Percentiles rank a stretch among this genome's conserved stretches.
Evolutionary conservation across 2,888 invertebrate genomes (phyloP).

Genomic region (Diaprepes abbreviatus): DNA sequence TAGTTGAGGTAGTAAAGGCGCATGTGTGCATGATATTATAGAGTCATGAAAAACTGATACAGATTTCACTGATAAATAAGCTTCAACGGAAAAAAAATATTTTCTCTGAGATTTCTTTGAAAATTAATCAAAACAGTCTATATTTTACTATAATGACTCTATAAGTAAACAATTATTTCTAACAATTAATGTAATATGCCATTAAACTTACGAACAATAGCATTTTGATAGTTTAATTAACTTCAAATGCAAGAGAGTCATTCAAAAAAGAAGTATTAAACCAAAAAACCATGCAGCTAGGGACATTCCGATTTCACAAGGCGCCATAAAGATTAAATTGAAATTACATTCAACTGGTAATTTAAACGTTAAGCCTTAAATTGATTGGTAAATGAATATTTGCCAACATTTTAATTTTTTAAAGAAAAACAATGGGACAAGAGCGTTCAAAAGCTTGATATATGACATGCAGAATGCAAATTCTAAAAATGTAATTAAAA

Average conservation of each 20-base stretch:
- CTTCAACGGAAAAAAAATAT: too few species aligned
- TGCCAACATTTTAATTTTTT: conserved; percentile 20
- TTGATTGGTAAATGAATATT: conserved; percentile 22
- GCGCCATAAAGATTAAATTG: conserved; percentile 33
- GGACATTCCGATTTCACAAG: conserved; percentile 36
- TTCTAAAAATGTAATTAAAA: conserved; percentile 26
- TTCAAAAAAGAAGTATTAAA: conserved; percentile 31
- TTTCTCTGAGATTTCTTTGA: too few species aligned
- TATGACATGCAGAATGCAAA: conserved; percentile 30
- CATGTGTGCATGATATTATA: too few species aligned
- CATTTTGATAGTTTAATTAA: conserved; percentile 10
- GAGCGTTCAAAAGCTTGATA: conserved; percentile 9
- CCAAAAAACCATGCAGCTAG: conserved; percentile 14
- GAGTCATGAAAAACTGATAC: too few species aligned
- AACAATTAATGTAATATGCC: conserved; percentile 5
- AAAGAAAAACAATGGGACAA: conserved; percentile 18
- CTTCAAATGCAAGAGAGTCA: not conserved
- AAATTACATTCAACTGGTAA: conserved; percentile 35
- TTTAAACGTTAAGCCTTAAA: conserved; percentile 27
- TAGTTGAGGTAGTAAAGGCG: too few species aligned
- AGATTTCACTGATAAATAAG: too few species aligned
- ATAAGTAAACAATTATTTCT: not conserved
- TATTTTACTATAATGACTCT: too few species aligned
- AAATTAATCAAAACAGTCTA: too few species aligned
- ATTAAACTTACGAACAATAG: conserved; percentile 5